Conservation (phyloP, 2,113 vertebrate genomes). For the Hemicordylus capensis region DNA sequence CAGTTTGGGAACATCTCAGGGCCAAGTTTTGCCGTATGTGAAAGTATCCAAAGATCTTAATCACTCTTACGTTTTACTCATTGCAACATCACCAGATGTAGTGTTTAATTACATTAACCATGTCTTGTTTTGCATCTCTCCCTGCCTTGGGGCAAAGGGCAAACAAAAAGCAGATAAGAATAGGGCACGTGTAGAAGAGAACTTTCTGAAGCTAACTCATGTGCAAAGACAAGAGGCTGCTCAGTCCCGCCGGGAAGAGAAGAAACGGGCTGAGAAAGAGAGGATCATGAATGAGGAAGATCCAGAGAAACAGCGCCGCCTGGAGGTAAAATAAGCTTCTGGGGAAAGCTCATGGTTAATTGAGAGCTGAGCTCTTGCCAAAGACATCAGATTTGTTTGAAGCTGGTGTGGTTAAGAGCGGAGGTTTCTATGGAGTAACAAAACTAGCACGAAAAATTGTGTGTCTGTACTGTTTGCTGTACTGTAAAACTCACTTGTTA, state of each 20-base stretch:
- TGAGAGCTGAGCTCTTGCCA: neutral
- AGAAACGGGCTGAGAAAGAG: conserved; percentile 97
- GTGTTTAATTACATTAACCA: neutral
- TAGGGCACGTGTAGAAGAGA: conserved; percentile 95
- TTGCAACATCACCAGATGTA: neutral
- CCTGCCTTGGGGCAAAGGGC: conserved; percentile 76
- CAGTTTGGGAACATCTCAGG: neutral
- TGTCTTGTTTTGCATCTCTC: conserved; percentile 8
- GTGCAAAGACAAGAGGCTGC: conserved; percentile 97
- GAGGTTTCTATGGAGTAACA: neutral
- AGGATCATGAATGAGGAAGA: conserved; percentile 99
- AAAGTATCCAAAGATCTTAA: neutral
- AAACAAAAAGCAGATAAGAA: conserved; percentile 97
- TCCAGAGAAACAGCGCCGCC: conserved; percentile 93
- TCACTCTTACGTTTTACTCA: neutral
- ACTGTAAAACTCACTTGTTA: neutral
- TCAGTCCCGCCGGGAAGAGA: conserved; percentile 94
- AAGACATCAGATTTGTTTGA: neutral
- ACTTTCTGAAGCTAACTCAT: conserved; percentile 97
- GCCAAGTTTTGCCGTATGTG: neutral
- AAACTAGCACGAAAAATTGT: neutral
- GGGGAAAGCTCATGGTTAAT: fast-evolving
- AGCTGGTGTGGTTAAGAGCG: neutral
- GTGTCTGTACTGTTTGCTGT: too few relatives aligned
- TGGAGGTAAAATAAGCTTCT: conserved; percentile 81